phyloP scores from a whole-genome alignment of 2,113 vertebrate species.

The Chionis minor region DNA sequence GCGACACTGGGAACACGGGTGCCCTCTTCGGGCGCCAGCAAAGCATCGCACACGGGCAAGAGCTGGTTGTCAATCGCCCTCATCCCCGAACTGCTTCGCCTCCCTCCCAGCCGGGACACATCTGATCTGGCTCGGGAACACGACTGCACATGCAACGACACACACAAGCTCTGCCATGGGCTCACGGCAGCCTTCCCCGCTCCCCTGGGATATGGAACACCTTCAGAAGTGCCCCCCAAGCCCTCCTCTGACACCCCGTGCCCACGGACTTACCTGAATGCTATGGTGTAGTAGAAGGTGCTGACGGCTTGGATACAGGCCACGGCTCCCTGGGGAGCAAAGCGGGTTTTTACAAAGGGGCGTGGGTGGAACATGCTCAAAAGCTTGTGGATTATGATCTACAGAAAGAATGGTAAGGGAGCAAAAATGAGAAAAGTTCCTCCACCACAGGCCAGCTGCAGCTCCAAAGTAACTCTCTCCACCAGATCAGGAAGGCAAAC shows the following conservation, averaged over 20 bases:
- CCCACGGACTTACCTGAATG: conserved; percentile 82
- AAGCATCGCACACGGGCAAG: neutral
- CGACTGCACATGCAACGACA: fast-evolving
- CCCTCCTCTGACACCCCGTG: too few species aligned
- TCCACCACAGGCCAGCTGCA: neutral
- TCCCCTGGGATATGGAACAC: neutral
- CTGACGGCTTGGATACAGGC: conserved; percentile 89
- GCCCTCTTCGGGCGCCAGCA: neutral
- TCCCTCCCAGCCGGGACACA: neutral
- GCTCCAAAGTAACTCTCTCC: neutral
- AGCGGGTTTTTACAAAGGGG: conserved; percentile 92
- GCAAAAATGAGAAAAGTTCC: neutral
- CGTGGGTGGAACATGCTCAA: conserved; percentile 94
- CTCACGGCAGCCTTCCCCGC: neutral
- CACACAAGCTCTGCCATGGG: fast-evolving
- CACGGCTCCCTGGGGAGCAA: conserved; percentile 90
- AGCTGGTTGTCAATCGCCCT: neutral
- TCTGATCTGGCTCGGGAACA: neutral
- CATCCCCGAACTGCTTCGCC: neutral
- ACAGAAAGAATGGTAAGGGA: neutral
- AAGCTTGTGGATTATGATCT: conserved; percentile 91
- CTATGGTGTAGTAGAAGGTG: conserved; percentile 89
- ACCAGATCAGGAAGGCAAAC: neutral
- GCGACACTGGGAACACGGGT: neutral
- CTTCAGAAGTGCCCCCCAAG: neutral